A percentile compares a stretch with the other conserved stretches of the same genome.
phyloP scores from a whole-genome alignment of 2,797 vertebrate genomes.

The Sphaeramia orbicularis region DNA sequence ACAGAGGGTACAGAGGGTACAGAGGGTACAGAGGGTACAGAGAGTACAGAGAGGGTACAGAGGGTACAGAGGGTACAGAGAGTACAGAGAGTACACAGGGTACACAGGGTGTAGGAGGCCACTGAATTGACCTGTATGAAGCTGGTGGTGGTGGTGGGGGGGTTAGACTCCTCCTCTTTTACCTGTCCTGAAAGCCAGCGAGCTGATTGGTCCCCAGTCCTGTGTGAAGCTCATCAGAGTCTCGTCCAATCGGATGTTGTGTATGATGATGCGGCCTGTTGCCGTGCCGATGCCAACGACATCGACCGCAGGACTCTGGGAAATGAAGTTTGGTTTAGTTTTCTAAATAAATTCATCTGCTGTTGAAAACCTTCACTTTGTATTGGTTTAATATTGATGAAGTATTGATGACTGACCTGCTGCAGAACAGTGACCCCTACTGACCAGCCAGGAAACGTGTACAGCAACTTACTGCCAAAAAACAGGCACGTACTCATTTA shows the following conservation, averaged over 20 bases:
- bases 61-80: no score
- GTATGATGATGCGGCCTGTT: conserved; percentile 91
- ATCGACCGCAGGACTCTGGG: conserved; percentile 94
- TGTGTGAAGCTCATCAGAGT: conserved; percentile 95
- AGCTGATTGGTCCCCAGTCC: conserved; percentile 96
- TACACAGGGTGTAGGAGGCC: no score
- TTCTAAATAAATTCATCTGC: conserved; percentile 18
- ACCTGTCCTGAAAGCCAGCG: conserved; percentile 96
- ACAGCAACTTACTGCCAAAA: conserved; percentile 89
- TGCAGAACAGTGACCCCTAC: conserved; percentile 90
- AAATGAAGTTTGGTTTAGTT: not conserved
- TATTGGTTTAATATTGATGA: no score
- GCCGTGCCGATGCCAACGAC: conserved; percentile 91
- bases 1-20: no score
- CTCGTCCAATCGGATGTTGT: conserved; percentile 95
- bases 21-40: no score
- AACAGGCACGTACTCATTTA: not conserved
- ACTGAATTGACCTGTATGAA: no score
- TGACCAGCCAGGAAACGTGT: conserved; percentile 91
- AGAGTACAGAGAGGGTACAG: no score
- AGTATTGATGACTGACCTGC: conserved; percentile 84
- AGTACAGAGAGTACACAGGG: no score
- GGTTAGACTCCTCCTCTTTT: not conserved
- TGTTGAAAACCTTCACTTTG: no score
- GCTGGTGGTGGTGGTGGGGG: no score